A percentile compares a stretch with the other conserved stretches of the same genome.
These are phyloP conservation scores for Mycogona germanica DNA, from an alignment of 2,888 invertebrate genomes.

Conservation along the genomic window DNA sequence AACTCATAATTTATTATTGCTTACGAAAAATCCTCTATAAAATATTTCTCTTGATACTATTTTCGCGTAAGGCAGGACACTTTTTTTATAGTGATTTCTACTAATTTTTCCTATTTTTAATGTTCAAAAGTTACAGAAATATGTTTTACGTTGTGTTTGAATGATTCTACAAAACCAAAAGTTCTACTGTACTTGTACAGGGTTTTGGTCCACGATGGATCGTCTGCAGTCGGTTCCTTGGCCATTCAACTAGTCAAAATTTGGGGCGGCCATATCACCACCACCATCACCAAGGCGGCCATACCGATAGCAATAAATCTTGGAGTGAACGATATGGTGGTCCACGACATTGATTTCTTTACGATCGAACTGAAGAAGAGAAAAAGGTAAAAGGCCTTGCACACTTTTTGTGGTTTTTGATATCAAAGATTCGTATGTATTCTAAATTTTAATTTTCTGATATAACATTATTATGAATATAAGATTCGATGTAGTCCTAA, in stretches of 20 bases:
- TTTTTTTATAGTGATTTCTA: too few species aligned
- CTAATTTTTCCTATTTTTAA: too few species aligned
- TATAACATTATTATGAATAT: slow-evolving; percentile 20
- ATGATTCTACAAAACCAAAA: too few species aligned
- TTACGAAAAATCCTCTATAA: too few species aligned
- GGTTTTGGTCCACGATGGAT: slow-evolving; percentile 44
- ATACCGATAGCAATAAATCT: slow-evolving; percentile 44
- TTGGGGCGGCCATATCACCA: slow-evolving; percentile 45
- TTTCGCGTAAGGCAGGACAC: too few species aligned
- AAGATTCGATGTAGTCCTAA: slow-evolving; percentile 41
- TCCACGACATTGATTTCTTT: slow-evolving; percentile 24
- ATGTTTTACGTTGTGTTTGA: too few species aligned
- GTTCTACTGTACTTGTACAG: too few species aligned
- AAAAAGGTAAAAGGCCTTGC: slow-evolving; percentile 22
- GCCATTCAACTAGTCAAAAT: slow-evolving; percentile 44
- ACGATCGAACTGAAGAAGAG: slow-evolving; percentile 24
- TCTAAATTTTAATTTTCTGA: slow-evolving; percentile 9
- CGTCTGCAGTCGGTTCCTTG: slow-evolving; percentile 46
- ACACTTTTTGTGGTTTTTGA: neutral
- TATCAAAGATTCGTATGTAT: neutral
- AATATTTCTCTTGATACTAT: too few species aligned
- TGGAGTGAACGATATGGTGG: slow-evolving; percentile 43
- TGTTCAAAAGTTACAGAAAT: too few species aligned
- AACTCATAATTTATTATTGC: too few species aligned
- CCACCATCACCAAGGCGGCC: slow-evolving; percentile 39